Evolutionary conservation across 2,113 vertebrate species (phyloP).

Genomic region (Mormyrus lacerda): DNA sequence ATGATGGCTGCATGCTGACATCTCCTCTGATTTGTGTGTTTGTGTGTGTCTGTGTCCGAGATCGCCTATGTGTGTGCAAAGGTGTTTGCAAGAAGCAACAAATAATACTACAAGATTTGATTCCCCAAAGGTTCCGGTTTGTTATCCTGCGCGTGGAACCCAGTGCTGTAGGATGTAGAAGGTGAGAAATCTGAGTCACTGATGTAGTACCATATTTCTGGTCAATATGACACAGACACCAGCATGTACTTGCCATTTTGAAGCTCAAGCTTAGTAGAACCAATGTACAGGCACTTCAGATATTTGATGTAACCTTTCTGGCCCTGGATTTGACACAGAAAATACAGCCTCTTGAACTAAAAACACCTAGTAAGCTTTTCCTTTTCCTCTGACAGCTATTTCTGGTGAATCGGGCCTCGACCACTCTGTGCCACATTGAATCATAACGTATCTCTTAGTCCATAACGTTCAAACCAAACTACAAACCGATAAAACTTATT

Average conservation of each 20-base stretch:
- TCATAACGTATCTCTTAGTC: background rate
- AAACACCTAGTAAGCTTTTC: background rate
- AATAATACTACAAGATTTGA: background rate
- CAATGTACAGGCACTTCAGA: conserved; percentile 34
- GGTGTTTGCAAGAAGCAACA: background rate
- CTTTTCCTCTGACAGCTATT: background rate
- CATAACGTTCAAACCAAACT: background rate
- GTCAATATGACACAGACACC: background rate
- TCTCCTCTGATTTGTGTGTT: background rate
- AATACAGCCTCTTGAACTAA: background rate
- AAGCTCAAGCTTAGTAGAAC: conserved; percentile 43
- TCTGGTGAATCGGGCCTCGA: background rate
- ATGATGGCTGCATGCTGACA: background rate
- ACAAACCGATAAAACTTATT: background rate
- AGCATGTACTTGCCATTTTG: background rate
- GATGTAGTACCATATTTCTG: background rate
- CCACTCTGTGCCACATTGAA: background rate
- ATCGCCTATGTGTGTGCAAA: background rate
- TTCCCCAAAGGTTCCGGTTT: background rate
- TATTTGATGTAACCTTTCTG: conserved; percentile 22
- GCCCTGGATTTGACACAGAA: conserved; percentile 27
- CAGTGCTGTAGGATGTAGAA: background rate
- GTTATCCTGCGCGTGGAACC: background rate
- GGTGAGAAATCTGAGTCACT: background rate
- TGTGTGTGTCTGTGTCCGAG: background rate